A percentile compares a stretch with the other conserved stretches of the same genome.
Conservation (phyloP, 2,113 vertebrate genomes). For the Sisor rabdophorus region DNA sequence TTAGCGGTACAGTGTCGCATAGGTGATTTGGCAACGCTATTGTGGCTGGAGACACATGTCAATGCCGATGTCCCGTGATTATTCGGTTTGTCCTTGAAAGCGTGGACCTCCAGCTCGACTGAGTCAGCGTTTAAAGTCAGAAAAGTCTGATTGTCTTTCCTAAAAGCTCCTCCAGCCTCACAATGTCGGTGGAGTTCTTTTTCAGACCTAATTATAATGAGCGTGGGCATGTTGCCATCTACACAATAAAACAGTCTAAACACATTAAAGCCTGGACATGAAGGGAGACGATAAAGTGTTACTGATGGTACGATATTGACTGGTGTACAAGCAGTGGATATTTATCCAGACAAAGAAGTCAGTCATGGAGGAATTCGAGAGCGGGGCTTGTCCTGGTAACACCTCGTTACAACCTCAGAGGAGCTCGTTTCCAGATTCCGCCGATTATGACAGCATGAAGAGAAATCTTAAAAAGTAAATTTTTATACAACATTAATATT, state of each 20-base stretch:
- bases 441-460: slow-evolving; percentile 3
- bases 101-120: slow-evolving; percentile 3
- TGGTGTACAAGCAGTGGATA: slow-evolving; percentile 39
- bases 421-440: slow-evolving; percentile 15
- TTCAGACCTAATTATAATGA: slow-evolving; percentile 47
- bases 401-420: not conserved
- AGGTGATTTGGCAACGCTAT: not conserved
- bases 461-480: too few relatives aligned
- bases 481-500: too few relatives aligned
- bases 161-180: slow-evolving; percentile 23
- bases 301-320: slow-evolving; percentile 43
- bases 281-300: slow-evolving; percentile 45
- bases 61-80: slow-evolving; percentile 12
- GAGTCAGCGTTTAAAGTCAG: slow-evolving; percentile 4
- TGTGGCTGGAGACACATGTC: slow-evolving; percentile 7
- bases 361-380: slow-evolving; percentile 31
- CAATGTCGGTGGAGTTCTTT: slow-evolving; percentile 38
- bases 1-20: not conserved
- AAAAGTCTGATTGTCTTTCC: slow-evolving; percentile 31
- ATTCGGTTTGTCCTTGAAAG: slow-evolving; percentile 35
- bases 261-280: slow-evolving; percentile 40
- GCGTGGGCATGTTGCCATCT: slow-evolving; percentile 29
- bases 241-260: slow-evolving; percentile 47
- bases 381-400: not conserved
- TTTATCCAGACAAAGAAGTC: slow-evolving; percentile 36